Conservation (phyloP, 2,113 vertebrate genomes). For the Macrotis lagotis region DNA sequence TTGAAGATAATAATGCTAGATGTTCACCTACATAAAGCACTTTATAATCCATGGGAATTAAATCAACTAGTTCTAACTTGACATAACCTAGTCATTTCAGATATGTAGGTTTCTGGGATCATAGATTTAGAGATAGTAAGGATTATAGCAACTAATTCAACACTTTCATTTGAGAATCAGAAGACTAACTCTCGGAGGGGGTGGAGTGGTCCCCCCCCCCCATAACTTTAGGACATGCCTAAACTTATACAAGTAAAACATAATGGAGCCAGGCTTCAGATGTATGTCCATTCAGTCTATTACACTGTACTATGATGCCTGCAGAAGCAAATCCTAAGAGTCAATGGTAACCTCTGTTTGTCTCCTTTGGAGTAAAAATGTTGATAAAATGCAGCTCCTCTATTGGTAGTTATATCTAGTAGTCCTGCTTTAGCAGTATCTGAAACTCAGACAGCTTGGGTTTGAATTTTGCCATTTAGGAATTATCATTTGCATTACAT, state of each 20-base stretch:
- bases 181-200: neutral
- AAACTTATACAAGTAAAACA: neutral
- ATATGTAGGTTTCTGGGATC: neutral
- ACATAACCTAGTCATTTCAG: neutral
- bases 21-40: neutral
- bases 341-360: neutral
- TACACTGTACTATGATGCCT: neutral
- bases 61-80: neutral
- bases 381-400: neutral
- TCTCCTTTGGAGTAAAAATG: neutral
- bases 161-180: neutral
- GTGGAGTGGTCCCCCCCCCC: too few species aligned
- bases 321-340: neutral
- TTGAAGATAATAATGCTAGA: neutral
- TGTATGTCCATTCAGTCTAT: neutral
- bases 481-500: neutral
- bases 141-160: neutral
- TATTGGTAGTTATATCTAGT: neutral
- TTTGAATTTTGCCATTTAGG: neutral
- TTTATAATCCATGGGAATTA: neutral
- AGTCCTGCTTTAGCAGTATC: neutral
- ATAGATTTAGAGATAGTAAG: neutral
- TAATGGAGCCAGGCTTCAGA: neutral
- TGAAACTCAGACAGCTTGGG: neutral
- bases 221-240: too few species aligned